Conservation (phyloP, 2,113 vertebrate species). For the crab-eating macaque (Macaca fascicularis) region DNA sequence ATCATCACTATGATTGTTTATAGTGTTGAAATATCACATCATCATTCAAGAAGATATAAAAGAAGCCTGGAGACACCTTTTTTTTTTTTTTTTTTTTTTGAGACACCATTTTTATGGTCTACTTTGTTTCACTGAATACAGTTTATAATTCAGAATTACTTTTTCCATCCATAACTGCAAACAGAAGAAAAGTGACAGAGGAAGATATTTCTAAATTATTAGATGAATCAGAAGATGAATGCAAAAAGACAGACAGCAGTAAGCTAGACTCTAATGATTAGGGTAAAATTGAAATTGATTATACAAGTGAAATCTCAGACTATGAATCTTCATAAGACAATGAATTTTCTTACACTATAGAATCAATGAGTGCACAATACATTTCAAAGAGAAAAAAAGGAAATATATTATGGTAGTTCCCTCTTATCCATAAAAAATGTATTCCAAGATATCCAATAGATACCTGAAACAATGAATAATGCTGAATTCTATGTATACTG, state of each 20-base stretch:
- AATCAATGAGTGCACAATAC: neutral
- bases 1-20: neutral
- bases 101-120: neutral
- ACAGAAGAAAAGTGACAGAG: neutral
- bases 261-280: neutral
- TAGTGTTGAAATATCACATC: neutral
- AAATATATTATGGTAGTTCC: neutral
- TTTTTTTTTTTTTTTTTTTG: neutral
- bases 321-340: neutral
- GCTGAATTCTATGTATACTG: neutral
- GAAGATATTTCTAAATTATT: neutral
- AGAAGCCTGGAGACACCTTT: neutral
- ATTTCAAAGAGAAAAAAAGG: neutral
- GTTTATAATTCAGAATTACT: conserved; percentile 12
- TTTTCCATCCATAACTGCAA: neutral
- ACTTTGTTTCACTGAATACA: conserved; percentile 17
- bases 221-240: neutral
- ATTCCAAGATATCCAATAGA: neutral
- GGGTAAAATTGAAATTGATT: conserved; percentile 18
- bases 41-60: neutral
- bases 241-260: neutral
- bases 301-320: neutral
- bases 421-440: neutral
- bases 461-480: neutral
- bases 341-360: neutral